Evolutionary conservation across 2,888 invertebrate species (phyloP).

Genomic region (Margaritifera margaritifera): DNA sequence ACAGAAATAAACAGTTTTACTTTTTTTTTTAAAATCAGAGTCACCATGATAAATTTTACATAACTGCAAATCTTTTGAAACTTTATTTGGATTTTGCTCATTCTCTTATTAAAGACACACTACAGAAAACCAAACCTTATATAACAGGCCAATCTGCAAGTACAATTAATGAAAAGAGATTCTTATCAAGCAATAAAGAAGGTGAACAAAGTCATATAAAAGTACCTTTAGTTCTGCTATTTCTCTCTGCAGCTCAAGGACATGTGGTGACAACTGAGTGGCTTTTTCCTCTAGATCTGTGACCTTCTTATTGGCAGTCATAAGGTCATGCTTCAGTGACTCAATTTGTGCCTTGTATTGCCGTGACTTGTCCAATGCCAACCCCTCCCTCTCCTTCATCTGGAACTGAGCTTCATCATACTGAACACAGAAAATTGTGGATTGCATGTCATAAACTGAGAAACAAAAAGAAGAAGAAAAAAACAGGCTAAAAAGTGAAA

Average conservation of each 20-base stretch:
- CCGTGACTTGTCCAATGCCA: constrained; percentile 45
- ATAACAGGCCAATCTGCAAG: too few relatives aligned
- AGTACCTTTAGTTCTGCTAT: constrained; percentile 81
- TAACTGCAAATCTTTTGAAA: too few relatives aligned
- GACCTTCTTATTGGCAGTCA: constrained; percentile 79
- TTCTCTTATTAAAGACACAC: too few relatives aligned
- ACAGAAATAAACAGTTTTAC: too few relatives aligned
- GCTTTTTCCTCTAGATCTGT: constrained; percentile 80
- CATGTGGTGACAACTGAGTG: constrained; percentile 78
- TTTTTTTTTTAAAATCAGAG: too few relatives aligned
- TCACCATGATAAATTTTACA: too few relatives aligned
- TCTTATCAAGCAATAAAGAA: neutral
- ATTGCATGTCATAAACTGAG: too few relatives aligned
- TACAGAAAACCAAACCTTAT: too few relatives aligned
- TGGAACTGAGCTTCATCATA: constrained; percentile 53
- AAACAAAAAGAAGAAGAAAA: too few relatives aligned
- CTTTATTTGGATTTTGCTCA: too few relatives aligned
- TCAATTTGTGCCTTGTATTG: constrained; percentile 63
- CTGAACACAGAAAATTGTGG: constrained; percentile 29
- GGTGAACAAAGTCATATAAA: neutral
- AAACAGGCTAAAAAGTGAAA: too few relatives aligned
- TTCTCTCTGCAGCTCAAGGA: constrained; percentile 82
- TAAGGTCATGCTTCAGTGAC: constrained; percentile 79
- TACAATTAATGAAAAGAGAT: too few relatives aligned
- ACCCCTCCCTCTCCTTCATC: constrained; percentile 50